These are phyloP conservation scores for Agrochola lota DNA, from an alignment of 2,888 invertebrate species.

Conservation along the genomic window DNA sequence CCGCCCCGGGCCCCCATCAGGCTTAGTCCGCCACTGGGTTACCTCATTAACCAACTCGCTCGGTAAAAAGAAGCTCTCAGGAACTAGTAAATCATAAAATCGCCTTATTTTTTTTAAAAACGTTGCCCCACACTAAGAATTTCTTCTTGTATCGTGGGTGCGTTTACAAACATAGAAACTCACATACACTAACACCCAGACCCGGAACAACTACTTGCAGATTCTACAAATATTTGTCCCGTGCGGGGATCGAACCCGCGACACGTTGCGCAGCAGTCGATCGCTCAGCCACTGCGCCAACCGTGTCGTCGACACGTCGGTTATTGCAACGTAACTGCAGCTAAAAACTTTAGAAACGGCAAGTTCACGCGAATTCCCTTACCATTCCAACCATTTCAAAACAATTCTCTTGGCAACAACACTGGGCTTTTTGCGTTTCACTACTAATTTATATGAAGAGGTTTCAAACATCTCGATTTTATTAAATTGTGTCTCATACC, in stretches of 20 bases:
- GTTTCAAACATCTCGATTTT: neutral
- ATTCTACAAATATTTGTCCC: too few relatives aligned
- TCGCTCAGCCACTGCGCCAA: too few relatives aligned
- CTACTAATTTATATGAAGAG: slow-evolving; percentile 31
- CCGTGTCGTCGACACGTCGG: too few relatives aligned
- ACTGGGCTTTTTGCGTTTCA: slow-evolving; percentile 43
- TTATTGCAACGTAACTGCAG: slow-evolving; percentile 51
- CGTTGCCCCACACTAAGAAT: too few relatives aligned
- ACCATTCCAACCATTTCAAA: slow-evolving; percentile 20
- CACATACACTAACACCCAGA: too few relatives aligned
- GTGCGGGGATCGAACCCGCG: too few relatives aligned
- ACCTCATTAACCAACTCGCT: slow-evolving; percentile 31
- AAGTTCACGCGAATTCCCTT: slow-evolving; percentile 24
- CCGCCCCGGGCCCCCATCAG: too few relatives aligned
- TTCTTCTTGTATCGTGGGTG: too few relatives aligned
- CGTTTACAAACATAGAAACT: too few relatives aligned
- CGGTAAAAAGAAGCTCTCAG: slow-evolving; percentile 33
- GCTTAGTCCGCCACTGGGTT: neutral
- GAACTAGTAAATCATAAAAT: slow-evolving; percentile 50
- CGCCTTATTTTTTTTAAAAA: too few relatives aligned
- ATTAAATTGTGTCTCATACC: neutral
- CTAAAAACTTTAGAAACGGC: slow-evolving; percentile 51
- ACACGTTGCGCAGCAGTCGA: too few relatives aligned
- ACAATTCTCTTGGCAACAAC: slow-evolving; percentile 58
- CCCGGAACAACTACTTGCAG: too few relatives aligned